Evolutionary conservation across 2,888 invertebrate species (phyloP), one percentile per base, ranked within the genome.

Genomic region (Pyralis farinalis): DNA sequence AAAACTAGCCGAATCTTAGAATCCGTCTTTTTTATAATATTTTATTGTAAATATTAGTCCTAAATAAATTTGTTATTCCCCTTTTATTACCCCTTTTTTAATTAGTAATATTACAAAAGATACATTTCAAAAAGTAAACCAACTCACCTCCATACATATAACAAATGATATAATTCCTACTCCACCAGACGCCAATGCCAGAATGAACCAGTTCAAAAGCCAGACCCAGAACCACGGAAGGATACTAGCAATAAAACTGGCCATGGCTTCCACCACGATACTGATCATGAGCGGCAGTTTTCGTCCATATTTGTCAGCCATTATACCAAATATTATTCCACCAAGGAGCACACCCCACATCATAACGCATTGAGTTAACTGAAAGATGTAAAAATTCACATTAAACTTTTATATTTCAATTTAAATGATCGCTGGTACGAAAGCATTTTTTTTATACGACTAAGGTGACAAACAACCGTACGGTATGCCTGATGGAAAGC

Each of bases 111-210:
- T n/a, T n/a, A n/a, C n/a, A n/a, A n/a, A n/a, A n/a, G n/a, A n/a
- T n/a, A 20, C 10, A 34, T 21, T 34, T 9, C 4, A 16, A 12
- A 12, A 43, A n/a, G n/a, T 16, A 16, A 16, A 16, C 16, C 16
- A 33, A 21, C 65, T 62, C 62, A 83, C 90, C 82, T 92, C 92
- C 89, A 92, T 90, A 66, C 91, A 92, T 53, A 93, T 73, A 1
- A 94, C 93, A 61, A 93, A 93, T 0, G 93, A 92, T 51, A 91
- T 91, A 10, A 92, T 91, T 47, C 91, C 89, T 20, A 92, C 90
- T 2, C 93, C 93, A 42, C 92, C 93, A 52, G 91, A 91, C 4
- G 91, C 90, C 40, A 92, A 63, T 1, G 92, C 93, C 44, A 91
- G 63, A 12, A 91, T 51, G 58, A 92, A 91, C 73, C 93, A 86